A percentile compares a stretch with the other conserved stretches of the same genome.
Evolutionary conservation across 2,797 vertebrate species (phyloP).

Genomic region (Galaxias olidus): DNA sequence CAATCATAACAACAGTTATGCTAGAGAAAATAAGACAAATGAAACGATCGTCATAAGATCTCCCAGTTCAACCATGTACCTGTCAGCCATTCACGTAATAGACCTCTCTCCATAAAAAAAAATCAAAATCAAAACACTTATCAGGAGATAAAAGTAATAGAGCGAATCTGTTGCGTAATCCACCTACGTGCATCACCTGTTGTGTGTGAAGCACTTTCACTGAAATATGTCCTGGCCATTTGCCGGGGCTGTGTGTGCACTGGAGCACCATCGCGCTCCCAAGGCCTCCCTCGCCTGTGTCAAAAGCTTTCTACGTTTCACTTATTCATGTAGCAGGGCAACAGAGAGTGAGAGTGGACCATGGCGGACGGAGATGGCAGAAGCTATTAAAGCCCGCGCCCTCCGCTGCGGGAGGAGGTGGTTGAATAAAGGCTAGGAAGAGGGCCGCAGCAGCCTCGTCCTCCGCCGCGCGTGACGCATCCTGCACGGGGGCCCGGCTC

Average conservation of each 20-base stretch:
- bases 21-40: too few species aligned
- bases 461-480: conserved; percentile 48
- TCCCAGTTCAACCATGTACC: too few species aligned
- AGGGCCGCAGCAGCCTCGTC: conserved; percentile 38
- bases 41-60: too few species aligned
- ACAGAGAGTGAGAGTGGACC: too few species aligned
- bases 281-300: conserved; percentile 53
- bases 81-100: conserved; percentile 1
- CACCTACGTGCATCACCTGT: conserved; percentile 60
- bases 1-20: too few species aligned
- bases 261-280: conserved; percentile 60
- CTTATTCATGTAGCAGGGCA: conserved; percentile 71
- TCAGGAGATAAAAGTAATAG: conserved; percentile 52
- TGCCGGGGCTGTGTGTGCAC: conserved; percentile 52
- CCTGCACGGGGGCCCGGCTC: conserved; percentile 41
- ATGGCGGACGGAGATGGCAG: too few species aligned
- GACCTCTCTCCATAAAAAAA: conserved; percentile 17
- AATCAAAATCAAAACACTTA: conserved; percentile 30
- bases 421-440: conserved; percentile 50
- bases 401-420: conserved; percentile 21
- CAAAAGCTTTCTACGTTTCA: conserved; percentile 70
- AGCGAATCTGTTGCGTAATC: conserved; percentile 57
- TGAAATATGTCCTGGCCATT: conserved; percentile 58
- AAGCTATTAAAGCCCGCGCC: too few species aligned
- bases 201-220: conserved; percentile 63